Percentiles rank a stretch among this genome's conserved stretches.
These are phyloP conservation scores for Stichodactyla helianthus DNA, from an alignment of 64 coral and sea anemone genomes.

Conservation along the genomic window DNA sequence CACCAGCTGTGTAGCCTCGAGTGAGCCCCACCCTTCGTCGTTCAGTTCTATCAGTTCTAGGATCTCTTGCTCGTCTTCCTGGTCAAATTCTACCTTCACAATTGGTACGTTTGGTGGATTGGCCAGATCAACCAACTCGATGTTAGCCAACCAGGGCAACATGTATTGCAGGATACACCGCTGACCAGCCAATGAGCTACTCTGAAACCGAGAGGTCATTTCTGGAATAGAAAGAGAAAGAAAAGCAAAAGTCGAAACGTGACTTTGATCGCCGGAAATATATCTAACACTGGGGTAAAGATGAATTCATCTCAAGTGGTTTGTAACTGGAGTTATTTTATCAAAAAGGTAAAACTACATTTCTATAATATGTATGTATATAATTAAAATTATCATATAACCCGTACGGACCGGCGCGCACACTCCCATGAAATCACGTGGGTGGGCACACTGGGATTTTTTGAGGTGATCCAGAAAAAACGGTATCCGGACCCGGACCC, in stretches of 20 bases:
- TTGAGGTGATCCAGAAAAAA: too few species aligned
- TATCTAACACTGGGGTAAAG: too few species aligned
- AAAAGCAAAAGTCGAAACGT: neutral
- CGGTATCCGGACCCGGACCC: too few species aligned
- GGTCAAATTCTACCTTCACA: slow-evolving; percentile 51
- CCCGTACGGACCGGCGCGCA: too few species aligned
- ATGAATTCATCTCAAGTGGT: too few species aligned
- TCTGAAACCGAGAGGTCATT: slow-evolving; percentile 92
- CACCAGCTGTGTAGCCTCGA: slow-evolving; percentile 85
- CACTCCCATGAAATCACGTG: too few species aligned
- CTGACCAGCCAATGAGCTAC: slow-evolving; percentile 65
- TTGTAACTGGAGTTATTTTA: too few species aligned
- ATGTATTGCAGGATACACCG: slow-evolving; percentile 90
- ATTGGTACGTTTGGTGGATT: slow-evolving; percentile 39
- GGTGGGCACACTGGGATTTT: too few species aligned
- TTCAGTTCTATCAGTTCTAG: slow-evolving; percentile 71
- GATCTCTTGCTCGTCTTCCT: slow-evolving; percentile 50
- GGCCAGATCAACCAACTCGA: slow-evolving; percentile 85
- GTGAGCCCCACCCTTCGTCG: slow-evolving; percentile 96
- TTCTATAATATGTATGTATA: too few species aligned
- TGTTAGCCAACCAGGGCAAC: slow-evolving; percentile 88
- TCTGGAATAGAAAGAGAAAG: slow-evolving; percentile 35
- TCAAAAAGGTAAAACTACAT: too few species aligned
- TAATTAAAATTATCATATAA: too few species aligned
- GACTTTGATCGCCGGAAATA: too few species aligned